Conservation (phyloP, 2,113 vertebrate genomes). For the Heterotis niloticus region DNA sequence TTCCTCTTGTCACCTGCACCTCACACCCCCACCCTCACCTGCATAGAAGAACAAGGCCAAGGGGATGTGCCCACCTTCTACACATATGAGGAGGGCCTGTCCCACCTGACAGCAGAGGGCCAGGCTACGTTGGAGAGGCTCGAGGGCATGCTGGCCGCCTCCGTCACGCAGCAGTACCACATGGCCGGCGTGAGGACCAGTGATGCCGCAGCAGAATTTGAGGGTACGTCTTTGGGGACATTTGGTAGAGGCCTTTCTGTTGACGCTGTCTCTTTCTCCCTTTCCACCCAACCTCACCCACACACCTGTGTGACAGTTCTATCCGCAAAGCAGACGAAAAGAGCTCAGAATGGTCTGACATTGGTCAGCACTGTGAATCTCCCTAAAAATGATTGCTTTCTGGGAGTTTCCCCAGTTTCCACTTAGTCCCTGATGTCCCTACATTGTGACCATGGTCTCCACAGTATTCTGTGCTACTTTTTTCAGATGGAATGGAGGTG, state of each 20-base stretch:
- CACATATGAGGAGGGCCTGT: constrained; percentile 92
- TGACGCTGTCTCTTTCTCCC: neutral
- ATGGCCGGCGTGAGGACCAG: constrained; percentile 94
- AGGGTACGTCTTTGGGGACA: constrained; percentile 63
- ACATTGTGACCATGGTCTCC: too few relatives aligned
- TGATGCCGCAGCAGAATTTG: constrained; percentile 68
- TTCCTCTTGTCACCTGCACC: neutral
- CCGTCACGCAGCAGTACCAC: constrained; percentile 81
- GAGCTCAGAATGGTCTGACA: too few relatives aligned
- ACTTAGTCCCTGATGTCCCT: neutral
- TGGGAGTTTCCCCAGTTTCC: neutral
- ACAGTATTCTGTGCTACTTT: neutral
- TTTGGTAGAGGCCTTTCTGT: neutral
- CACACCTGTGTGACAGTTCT: too few relatives aligned
- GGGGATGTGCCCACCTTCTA: constrained; percentile 84
- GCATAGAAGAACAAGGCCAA: constrained; percentile 73
- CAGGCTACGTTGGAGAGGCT: constrained; percentile 87
- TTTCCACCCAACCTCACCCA: neutral
- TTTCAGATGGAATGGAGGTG: constrained; percentile 90
- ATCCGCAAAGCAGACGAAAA: neutral
- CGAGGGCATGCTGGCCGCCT: constrained; percentile 90
- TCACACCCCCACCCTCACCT: neutral
- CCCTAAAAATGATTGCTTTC: neutral
- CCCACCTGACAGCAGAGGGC: constrained; percentile 81
- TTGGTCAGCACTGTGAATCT: too few relatives aligned